Conservation (phyloP, 2,888 invertebrate species). For the Athrips mouffetella region DNA sequence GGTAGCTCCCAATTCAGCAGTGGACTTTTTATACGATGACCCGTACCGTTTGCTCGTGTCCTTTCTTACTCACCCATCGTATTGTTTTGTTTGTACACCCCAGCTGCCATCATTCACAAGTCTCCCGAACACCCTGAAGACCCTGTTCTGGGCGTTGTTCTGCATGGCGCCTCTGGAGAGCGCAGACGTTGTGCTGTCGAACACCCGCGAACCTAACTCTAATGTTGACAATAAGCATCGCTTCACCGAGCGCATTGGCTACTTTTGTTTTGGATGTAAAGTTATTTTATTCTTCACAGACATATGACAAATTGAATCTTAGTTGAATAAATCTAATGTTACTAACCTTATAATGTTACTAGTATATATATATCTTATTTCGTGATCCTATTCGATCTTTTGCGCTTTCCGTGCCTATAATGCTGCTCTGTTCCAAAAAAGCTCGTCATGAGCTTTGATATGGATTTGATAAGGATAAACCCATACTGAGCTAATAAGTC, state of each 20-base stretch:
- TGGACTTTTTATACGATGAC: too few species aligned
- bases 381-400: too few species aligned
- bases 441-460: too few species aligned
- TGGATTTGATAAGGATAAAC: too few species aligned
- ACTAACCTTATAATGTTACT: too few species aligned
- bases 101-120: conserved; percentile 80
- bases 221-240: conserved; percentile 77
- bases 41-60: neutral
- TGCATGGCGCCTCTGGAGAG: conserved; percentile 82
- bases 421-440: too few species aligned
- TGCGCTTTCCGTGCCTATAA: too few species aligned
- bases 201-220: conserved; percentile 50
- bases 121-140: conserved; percentile 77
- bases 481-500: too few species aligned
- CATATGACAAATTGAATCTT: neutral
- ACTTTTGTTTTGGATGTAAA: conserved; percentile 80
- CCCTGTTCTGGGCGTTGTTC: conserved; percentile 84
- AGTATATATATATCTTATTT: too few species aligned
- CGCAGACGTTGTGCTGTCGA: conserved; percentile 82
- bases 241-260: conserved; percentile 83
- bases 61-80: neutral
- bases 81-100: neutral
- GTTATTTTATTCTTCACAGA: conserved; percentile 10
- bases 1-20: too few species aligned
- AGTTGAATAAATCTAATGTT: too few species aligned